These are phyloP conservation scores for Anabacerthia variegaticeps DNA, from an alignment of 2,797 vertebrate species.

Conservation along the genomic window DNA sequence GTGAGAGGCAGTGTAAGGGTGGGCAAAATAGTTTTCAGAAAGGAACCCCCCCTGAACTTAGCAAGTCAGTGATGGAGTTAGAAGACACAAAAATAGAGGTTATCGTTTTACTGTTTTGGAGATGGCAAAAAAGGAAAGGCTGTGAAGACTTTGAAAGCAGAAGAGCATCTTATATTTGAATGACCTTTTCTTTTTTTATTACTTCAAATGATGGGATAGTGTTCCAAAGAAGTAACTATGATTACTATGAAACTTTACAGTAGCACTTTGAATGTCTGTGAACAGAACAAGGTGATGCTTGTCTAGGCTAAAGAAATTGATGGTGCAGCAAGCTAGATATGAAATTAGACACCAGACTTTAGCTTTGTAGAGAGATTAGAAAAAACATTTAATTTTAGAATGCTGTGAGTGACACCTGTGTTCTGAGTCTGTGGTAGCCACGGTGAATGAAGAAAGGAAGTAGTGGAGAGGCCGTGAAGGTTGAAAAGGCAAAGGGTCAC, in stretches of 20 bases:
- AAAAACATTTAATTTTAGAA: background rate
- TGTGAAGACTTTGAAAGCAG: background rate
- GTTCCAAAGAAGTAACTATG: background rate
- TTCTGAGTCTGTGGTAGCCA: background rate
- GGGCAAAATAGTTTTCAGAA: background rate
- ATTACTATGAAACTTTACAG: background rate
- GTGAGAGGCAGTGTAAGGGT: background rate
- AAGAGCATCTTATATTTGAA: background rate
- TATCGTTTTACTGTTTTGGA: background rate
- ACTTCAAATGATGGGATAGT: background rate
- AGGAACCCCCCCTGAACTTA: background rate
- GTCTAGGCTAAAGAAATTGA: background rate
- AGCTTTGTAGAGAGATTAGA: background rate
- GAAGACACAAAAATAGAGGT: background rate
- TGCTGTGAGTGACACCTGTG: background rate
- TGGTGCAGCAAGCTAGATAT: background rate
- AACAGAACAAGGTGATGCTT: background rate
- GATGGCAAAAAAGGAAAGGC: background rate
- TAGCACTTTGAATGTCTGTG: background rate
- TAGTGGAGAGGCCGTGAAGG: background rate
- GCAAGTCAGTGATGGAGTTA: background rate
- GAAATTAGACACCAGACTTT: background rate
- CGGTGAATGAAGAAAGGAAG: background rate
- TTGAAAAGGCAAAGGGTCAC: background rate
- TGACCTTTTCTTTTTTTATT: background rate